Percentiles rank a stretch among this genome's conserved stretches.
Evolutionary conservation across 1,140 invertebrate species (phyloP).

Genomic region (Mizuhopecten yessoensis): DNA sequence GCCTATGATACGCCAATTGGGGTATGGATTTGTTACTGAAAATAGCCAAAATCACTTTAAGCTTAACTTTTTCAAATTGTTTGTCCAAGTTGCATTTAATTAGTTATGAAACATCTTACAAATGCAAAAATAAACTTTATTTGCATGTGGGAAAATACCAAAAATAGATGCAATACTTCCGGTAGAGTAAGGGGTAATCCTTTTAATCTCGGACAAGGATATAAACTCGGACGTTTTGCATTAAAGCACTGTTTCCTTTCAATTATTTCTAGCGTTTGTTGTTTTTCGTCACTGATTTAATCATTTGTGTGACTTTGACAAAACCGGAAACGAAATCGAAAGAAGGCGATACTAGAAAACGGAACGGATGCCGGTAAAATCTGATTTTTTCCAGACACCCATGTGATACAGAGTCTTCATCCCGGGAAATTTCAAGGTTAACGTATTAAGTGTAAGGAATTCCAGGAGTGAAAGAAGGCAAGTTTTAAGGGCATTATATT

Average conservation of each 20-base stretch:
- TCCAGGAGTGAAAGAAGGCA: not conserved
- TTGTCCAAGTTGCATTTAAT: too few species aligned
- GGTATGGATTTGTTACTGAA: too few species aligned
- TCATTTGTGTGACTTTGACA: not conserved
- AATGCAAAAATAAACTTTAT: too few species aligned
- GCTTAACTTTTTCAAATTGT: too few species aligned
- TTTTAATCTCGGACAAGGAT: not conserved
- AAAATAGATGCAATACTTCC: too few species aligned
- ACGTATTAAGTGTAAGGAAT: not conserved
- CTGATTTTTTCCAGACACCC: not conserved
- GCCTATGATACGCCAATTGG: too few species aligned
- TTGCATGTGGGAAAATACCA: too few species aligned
- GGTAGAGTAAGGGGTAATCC: not conserved
- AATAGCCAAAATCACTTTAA: too few species aligned
- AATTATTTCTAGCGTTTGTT: not conserved
- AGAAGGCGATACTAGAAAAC: not conserved
- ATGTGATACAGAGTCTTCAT: not conserved
- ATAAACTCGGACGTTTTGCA: not conserved
- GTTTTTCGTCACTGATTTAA: not conserved
- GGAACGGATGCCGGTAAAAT: not conserved
- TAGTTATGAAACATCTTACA: too few species aligned
- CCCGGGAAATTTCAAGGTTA: not conserved
- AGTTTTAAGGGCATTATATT: too few species aligned
- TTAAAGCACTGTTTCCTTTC: not conserved
- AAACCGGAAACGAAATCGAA: not conserved